Conservation (phyloP, 35 echinoderm and acorn worm genomes). For the Heliocidaris tuberculata region DNA sequence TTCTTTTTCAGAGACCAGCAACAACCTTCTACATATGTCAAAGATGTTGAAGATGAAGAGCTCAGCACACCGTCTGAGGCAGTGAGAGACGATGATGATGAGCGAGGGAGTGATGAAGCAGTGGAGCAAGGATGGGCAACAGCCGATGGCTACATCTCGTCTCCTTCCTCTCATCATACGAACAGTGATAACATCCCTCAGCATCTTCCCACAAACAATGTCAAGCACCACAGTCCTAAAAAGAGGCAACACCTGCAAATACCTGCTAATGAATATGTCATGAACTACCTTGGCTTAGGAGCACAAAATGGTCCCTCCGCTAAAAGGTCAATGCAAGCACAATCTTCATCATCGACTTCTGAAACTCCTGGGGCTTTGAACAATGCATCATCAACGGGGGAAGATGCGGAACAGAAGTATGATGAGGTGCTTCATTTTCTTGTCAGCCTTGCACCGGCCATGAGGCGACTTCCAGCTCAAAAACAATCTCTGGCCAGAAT, state of each 20-base stretch:
- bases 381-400: not conserved
- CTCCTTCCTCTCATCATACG: not conserved
- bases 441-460: constrained; percentile 29
- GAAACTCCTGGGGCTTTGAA: not conserved
- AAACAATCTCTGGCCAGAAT: constrained; percentile 43
- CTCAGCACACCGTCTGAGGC: not conserved
- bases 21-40: not conserved
- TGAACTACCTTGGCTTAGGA: not conserved
- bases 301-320: not conserved
- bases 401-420: not conserved
- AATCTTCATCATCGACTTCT: not conserved
- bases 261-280: not conserved
- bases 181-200: not conserved
- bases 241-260: not conserved
- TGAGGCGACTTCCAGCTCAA: not conserved
- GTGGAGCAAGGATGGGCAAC: not conserved
- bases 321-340: not conserved
- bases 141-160: not conserved
- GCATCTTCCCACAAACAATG: constrained; percentile 7
- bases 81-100: not conserved
- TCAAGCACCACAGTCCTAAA: not conserved
- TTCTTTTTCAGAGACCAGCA: not conserved
- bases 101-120: not conserved
- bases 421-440: constrained; percentile 35
- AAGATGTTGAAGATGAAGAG: not conserved